Evolutionary conservation across 2,113 vertebrate genomes (phyloP).

Genomic region (Ptilonorhynchus violaceus): DNA sequence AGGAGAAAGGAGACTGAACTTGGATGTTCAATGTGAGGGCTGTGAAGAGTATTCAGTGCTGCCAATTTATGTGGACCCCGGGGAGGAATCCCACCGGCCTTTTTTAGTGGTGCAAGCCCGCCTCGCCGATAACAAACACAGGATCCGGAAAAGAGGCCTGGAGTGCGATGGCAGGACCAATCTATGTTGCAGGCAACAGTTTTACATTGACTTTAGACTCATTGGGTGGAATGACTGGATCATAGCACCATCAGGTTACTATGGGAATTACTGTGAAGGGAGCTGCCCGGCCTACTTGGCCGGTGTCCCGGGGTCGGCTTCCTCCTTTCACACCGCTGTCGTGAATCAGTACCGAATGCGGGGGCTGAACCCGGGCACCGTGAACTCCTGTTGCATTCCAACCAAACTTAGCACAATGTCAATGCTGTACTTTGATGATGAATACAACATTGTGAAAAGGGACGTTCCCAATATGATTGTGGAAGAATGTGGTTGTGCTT

Average conservation of each 20-base stretch:
- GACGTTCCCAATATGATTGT: conserved; percentile 99
- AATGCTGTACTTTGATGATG: conserved; percentile 99
- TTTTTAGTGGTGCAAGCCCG: conserved; percentile 94
- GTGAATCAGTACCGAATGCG: conserved; percentile 99
- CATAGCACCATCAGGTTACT: conserved; percentile 97
- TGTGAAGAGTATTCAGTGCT: conserved; percentile 85
- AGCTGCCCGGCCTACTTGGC: conserved; percentile 98
- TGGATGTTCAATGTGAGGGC: conserved; percentile 92
- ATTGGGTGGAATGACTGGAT: conserved; percentile 99
- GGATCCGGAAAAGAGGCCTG: conserved; percentile 95
- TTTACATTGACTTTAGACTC: conserved; percentile 98
- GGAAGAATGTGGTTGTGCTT: conserved; percentile 98
- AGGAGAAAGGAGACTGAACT: conserved; percentile 87
- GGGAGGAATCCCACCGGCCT: conserved; percentile 91
- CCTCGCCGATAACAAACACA: conserved; percentile 89
- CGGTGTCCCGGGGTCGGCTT: conserved; percentile 92
- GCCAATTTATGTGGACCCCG: conserved; percentile 87
- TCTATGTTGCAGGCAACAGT: conserved; percentile 97
- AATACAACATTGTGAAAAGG: conserved; percentile 98
- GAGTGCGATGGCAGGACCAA: conserved; percentile 95
- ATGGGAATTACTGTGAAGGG: conserved; percentile 98
- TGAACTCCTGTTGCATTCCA: conserved; percentile 99
- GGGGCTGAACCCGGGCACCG: conserved; percentile 92
- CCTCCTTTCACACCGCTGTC: conserved; percentile 97
- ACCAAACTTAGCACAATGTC: conserved; percentile 99